Percentiles rank a stretch among this genome's conserved stretches.
These are phyloP conservation scores for Ochropleura leucogaster DNA, from an alignment of 2,888 invertebrate genomes.

Conservation along the genomic window DNA sequence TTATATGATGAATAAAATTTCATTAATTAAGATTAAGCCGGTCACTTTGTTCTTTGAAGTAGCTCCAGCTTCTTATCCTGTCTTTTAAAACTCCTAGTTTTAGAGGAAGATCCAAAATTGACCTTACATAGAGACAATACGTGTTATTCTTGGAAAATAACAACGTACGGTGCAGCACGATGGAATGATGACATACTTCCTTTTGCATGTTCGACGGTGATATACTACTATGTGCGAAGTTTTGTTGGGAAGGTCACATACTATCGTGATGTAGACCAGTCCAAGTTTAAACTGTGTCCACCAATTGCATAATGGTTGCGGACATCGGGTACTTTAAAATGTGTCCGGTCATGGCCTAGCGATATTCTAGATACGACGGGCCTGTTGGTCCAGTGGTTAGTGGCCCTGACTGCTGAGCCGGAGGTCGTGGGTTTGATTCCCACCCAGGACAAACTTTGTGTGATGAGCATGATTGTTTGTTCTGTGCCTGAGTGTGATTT, in stretches of 20 bases:
- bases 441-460: too few species aligned
- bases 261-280: background rate
- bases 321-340: background rate
- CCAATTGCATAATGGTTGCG: background rate
- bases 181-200: conserved; percentile 40
- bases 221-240: background rate
- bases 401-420: too few species aligned
- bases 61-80: background rate
- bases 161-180: conserved; percentile 8
- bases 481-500: too few species aligned
- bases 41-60: background rate
- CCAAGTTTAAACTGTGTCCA: background rate
- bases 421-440: too few species aligned
- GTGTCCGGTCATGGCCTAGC: too few species aligned
- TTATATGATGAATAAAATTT: too few species aligned
- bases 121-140: background rate
- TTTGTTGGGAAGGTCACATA: background rate
- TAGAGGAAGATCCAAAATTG: background rate
- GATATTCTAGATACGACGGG: too few species aligned
- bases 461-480: too few species aligned
- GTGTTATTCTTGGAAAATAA: conserved; percentile 10
- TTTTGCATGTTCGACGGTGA: conserved; percentile 11
- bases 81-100: background rate
- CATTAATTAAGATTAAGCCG: too few species aligned
- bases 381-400: too few species aligned